Percentiles rank a stretch among this genome's conserved stretches.
phyloP scores from a whole-genome alignment of 2,113 vertebrate species.

The Channa argus region DNA sequence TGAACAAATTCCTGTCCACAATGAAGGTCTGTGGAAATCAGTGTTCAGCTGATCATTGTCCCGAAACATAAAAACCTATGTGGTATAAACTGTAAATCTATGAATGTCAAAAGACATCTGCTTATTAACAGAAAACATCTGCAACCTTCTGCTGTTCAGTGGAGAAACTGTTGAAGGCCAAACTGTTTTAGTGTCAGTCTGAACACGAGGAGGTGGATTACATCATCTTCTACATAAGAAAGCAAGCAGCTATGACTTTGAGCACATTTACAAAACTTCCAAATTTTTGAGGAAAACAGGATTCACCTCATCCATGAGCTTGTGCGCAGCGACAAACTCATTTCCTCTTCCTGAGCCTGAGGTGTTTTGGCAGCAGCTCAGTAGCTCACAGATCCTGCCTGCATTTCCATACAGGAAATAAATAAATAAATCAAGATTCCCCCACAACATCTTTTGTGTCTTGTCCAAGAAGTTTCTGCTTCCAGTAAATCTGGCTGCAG shows the following conservation, averaged over 20 bases:
- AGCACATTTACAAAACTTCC: conserved; percentile 24
- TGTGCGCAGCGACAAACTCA: background rate
- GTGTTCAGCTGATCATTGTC: too few species aligned
- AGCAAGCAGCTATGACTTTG: background rate
- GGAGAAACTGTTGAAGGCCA: conserved; percentile 20
- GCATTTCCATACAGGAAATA: conserved; percentile 1
- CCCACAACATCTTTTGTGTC: background rate
- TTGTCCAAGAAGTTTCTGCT: too few species aligned
- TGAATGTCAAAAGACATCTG: conserved; percentile 2
- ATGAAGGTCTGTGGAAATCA: background rate
- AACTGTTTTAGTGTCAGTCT: conserved; percentile 10
- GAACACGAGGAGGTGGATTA: conserved; percentile 2
- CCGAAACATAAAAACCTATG: too few species aligned
- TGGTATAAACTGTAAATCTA: background rate
- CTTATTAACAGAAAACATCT: conserved; percentile 17
- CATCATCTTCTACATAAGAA: conserved; percentile 13
- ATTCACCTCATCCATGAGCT: conserved; percentile 21
- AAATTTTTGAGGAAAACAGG: conserved; percentile 4
- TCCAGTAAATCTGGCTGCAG: background rate
- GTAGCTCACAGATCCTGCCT: conserved; percentile 6
- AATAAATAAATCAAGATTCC: conserved; percentile 5
- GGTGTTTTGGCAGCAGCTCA: conserved; percentile 62
- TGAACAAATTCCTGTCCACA: background rate
- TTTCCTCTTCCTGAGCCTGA: conserved; percentile 41
- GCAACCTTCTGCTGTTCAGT: conserved; percentile 9